A percentile compares a stretch with the other conserved stretches of the same genome.
Conservation (phyloP, 2,797 vertebrate species). For the Clarias laeviceps region DNA sequence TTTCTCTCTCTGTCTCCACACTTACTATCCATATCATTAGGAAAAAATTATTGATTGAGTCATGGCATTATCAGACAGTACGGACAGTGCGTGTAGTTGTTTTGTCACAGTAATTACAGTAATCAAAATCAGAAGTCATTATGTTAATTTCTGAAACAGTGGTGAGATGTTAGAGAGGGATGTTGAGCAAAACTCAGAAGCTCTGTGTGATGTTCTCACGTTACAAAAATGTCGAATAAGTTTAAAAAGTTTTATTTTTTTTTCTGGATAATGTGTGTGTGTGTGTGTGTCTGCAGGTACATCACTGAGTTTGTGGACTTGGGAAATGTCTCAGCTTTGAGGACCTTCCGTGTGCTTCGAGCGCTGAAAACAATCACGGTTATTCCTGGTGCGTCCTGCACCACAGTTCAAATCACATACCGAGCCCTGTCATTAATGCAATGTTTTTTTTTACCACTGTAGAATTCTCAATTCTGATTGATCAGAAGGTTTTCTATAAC, state of each 20-base stretch:
- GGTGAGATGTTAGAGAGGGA: background rate
- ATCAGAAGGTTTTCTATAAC: background rate
- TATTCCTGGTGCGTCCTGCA: slow-evolving; percentile 83
- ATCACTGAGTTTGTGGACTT: slow-evolving; percentile 92
- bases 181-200: background rate
- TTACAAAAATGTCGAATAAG: background rate
- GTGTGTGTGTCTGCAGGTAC: slow-evolving; percentile 73
- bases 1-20: background rate
- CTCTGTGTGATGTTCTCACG: background rate
- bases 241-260: background rate
- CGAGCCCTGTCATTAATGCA: no score
- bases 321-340: slow-evolving; percentile 91
- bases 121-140: background rate
- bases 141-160: background rate
- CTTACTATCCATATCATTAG: background rate
- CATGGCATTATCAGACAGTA: background rate
- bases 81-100: background rate
- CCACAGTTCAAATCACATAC: background rate
- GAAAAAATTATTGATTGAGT: no score
- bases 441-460: background rate
- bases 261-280: no score
- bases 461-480: background rate
- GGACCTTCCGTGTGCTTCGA: slow-evolving; percentile 94
- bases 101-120: background rate
- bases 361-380: slow-evolving; percentile 96